Base-by-base conservation (phyloP, 2,113 vertebrate genomes). In the Cairina moschata region DNA sequence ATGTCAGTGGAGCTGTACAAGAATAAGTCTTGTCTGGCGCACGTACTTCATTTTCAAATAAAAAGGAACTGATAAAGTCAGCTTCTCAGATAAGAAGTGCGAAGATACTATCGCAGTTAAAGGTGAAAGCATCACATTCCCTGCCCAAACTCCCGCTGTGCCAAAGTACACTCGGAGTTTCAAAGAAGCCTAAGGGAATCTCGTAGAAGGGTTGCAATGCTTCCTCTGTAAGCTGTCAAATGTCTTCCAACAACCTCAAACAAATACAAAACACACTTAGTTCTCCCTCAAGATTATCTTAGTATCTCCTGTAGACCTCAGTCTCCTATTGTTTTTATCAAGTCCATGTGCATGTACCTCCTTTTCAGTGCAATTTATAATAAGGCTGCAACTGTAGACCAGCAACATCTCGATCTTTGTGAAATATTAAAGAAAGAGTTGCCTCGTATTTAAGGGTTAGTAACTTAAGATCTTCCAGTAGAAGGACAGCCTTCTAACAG, bases 71-170 rank as follows among this genome's bases (percentile, higher is more conserved):
- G 93, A 94, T 94, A 94, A 82, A 93, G 71, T 78, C 55, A 79
- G 48, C 68, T 96, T 81, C 3, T 3, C 78, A 78, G 87, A 93
- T 95, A 92, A 84, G 91, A 96, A 93, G 81, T 50, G 59, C 88
- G 89, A 97, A 91, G 84, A 81, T 86, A 38, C 86, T 92, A 83
- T 96, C 72, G 78, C 91, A 97, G 97, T 93, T 97, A 81, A 96
- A 96, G 95, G 93, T 96, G 93, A 96, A 97, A 94, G 85, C 58
- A 76, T 85, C 83, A 22, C 85, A 63, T 97, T 96, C 95, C 68
- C 83, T 93, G 58, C 90, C 91, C 72, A 80, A 52, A 83, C 7
- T 93, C 82, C 74, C 28, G 31, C 73, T 94, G 74, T 88, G 63
- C 83, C 91, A 85, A 90, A 74, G 82, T 91, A 54, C 52, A 58